Evolutionary conservation across 2,113 vertebrate genomes (phyloP).

Genomic region (Phainopepla nitens): DNA sequence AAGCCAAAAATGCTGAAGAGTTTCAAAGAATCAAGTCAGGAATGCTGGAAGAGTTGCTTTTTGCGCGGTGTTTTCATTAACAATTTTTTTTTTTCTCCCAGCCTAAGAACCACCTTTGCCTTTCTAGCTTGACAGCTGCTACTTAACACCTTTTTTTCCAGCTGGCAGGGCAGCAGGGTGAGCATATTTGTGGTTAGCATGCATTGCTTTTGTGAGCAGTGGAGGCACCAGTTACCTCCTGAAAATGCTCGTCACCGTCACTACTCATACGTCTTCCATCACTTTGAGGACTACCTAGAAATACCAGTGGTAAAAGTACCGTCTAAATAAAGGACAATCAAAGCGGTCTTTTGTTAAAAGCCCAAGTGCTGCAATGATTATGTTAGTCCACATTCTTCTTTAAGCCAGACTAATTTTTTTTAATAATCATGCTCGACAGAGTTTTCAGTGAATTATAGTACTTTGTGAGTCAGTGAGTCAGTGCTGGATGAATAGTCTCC

Average conservation of each 20-base stretch:
- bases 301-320: neutral
- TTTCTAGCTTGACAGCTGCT: slow-evolving; percentile 52
- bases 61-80: neutral
- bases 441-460: neutral
- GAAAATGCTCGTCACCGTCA: neutral
- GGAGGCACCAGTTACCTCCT: neutral
- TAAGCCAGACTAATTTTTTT: neutral
- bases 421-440: neutral
- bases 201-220: neutral
- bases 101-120: neutral
- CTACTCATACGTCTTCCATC: neutral
- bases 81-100: slow-evolving; percentile 21
- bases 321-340: neutral
- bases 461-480: neutral
- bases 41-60: neutral
- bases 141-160: slow-evolving; percentile 43
- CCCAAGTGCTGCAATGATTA: neutral
- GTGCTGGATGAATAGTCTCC: neutral
- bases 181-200: neutral
- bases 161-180: slow-evolving; percentile 14
- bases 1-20: neutral
- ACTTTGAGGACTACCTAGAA: neutral
- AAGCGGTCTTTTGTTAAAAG: neutral
- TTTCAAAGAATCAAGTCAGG: slow-evolving; percentile 38
- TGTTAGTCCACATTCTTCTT: neutral